Evolutionary conservation across 2,797 vertebrate species (phyloP).

Genomic region (Liasis olivaceus): DNA sequence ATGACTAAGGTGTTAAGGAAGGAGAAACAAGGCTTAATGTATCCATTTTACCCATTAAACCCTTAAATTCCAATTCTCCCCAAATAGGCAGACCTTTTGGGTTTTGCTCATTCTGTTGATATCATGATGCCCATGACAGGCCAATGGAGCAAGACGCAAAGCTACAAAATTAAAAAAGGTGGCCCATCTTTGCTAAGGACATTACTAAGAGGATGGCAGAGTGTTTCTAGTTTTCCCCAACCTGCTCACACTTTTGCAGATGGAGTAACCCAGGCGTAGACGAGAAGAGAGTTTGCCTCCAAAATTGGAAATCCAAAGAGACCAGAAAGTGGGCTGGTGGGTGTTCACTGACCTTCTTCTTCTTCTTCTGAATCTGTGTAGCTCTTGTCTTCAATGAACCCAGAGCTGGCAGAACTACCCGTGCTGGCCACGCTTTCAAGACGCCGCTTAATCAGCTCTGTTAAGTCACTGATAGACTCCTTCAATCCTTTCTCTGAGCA

Average conservation of each 20-base stretch:
- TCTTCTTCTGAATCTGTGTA: conserved; percentile 95
- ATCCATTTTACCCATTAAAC: too few relatives aligned
- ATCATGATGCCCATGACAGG: background rate
- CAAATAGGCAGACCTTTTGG: too few relatives aligned
- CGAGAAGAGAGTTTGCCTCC: background rate
- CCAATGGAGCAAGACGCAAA: background rate
- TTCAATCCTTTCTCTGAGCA: conserved; percentile 77
- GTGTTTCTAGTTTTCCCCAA: background rate
- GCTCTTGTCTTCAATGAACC: conserved; percentile 96
- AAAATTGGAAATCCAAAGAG: background rate
- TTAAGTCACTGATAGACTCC: conserved; percentile 84
- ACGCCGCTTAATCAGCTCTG: conserved; percentile 87
- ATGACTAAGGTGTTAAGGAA: too few relatives aligned
- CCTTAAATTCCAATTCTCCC: too few relatives aligned
- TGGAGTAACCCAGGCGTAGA: background rate
- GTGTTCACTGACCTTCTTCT: conserved; percentile 86
- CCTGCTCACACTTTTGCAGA: background rate
- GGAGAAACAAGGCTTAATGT: too few relatives aligned
- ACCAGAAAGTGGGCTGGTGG: background rate
- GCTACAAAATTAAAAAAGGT: background rate
- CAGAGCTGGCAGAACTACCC: conserved; percentile 92
- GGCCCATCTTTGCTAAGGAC: background rate
- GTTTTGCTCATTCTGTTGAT: too few relatives aligned
- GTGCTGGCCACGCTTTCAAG: conserved; percentile 95
- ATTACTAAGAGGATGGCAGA: background rate